Conservation (phyloP, 2,113 vertebrate species). For the Saiga tatarica region DNA sequence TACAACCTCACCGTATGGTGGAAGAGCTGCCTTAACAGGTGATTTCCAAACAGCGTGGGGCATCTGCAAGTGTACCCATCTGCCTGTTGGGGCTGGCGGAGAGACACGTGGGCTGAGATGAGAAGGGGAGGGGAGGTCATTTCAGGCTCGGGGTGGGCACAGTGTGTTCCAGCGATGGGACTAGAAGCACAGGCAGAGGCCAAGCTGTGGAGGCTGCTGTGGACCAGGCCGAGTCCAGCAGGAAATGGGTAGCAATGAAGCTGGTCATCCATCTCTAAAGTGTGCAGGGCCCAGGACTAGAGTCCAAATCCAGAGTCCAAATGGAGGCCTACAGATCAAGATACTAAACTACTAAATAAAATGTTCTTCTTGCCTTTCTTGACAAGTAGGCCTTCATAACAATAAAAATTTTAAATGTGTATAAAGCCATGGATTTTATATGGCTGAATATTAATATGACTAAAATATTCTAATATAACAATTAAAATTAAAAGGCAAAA, state of each 20-base stretch:
- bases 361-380: background rate
- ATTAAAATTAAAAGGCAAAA: conserved; percentile 18
- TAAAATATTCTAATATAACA: conserved; percentile 22
- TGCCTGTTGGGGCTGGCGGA: no score
- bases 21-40: background rate
- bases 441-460: background rate
- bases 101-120: background rate
- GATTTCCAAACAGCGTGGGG: background rate
- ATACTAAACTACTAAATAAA: background rate
- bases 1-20: background rate
- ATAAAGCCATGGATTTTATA: conserved; percentile 1
- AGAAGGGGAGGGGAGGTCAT: background rate
- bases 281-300: background rate
- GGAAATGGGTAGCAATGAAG: background rate
- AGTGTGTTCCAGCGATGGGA: background rate
- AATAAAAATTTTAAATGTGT: background rate
- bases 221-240: rapidly evolving
- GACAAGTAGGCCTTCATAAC: background rate
- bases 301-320: no score
- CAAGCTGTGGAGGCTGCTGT: background rate
- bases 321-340: background rate
- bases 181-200: background rate
- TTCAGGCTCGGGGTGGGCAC: background rate
- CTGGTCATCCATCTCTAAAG: background rate
- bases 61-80: background rate